Evolutionary conservation across 2,113 vertebrate species (phyloP).

Genomic region (Scomber scombrus): DNA sequence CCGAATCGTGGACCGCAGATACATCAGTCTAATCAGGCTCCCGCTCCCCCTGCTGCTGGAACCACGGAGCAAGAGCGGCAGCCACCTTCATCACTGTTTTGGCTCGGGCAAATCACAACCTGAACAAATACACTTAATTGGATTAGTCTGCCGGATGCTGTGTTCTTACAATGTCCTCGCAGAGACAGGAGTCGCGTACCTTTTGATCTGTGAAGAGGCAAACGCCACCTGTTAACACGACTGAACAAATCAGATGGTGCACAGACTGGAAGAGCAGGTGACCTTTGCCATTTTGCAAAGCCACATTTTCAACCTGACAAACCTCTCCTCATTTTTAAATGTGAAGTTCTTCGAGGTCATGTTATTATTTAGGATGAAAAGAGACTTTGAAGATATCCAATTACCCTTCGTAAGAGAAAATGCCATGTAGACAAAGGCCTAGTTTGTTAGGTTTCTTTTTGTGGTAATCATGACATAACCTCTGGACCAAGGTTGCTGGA

Average conservation of each 20-base stretch:
- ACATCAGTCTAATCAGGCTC: constrained; percentile 57
- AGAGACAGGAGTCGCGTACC: constrained; percentile 41
- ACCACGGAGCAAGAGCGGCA: constrained; percentile 33
- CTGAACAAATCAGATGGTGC: constrained; percentile 44
- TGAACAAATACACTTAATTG: constrained; percentile 67
- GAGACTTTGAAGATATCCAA: constrained; percentile 46
- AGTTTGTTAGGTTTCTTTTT: not conserved
- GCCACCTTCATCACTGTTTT: constrained; percentile 46
- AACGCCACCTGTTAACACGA: constrained; percentile 50
- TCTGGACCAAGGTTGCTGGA: constrained; percentile 6
- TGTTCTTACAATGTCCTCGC: constrained; percentile 37
- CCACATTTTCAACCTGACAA: not conserved
- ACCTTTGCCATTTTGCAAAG: constrained; percentile 42
- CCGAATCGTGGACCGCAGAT: constrained; percentile 48
- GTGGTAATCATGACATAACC: not conserved
- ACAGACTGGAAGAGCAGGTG: not conserved
- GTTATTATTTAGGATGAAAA: constrained; percentile 36
- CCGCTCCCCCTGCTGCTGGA: constrained; percentile 6
- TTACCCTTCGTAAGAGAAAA: constrained; percentile 45
- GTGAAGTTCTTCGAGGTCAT: constrained; percentile 19
- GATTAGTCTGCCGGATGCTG: constrained; percentile 58
- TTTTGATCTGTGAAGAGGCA: constrained; percentile 54
- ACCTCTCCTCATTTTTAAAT: not conserved
- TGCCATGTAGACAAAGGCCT: constrained; percentile 23
- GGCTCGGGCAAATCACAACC: constrained; percentile 38